phyloP scores from a whole-genome alignment of 2,797 vertebrate species.

The Lacerta agilis region DNA sequence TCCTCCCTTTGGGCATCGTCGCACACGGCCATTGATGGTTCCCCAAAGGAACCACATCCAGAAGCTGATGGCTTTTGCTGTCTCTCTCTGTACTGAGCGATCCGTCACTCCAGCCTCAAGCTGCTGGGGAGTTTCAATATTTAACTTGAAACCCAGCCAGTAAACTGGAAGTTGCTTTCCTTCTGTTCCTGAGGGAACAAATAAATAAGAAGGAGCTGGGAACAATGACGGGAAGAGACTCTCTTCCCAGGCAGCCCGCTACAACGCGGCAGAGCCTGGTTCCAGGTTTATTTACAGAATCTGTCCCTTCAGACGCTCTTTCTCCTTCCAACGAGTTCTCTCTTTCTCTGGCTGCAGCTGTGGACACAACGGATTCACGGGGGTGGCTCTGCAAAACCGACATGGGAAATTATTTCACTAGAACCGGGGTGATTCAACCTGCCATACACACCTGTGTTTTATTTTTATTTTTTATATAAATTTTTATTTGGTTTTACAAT shows the following conservation, averaged over 20 bases:
- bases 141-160: conserved; percentile 39
- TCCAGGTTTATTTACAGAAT: conserved; percentile 7
- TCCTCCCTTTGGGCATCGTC: not conserved
- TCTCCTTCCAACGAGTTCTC: not conserved
- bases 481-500: too few relatives aligned
- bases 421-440: not conserved
- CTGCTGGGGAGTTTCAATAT: conserved; percentile 22
- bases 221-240: conserved; percentile 1
- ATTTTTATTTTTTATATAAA: too few relatives aligned
- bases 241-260: conserved; percentile 24
- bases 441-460: too few relatives aligned
- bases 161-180: conserved; percentile 16
- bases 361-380: not conserved
- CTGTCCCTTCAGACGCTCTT: not conserved
- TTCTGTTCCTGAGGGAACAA: conserved; percentile 24
- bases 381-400: too few relatives aligned
- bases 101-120: conserved; percentile 1
- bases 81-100: not conserved
- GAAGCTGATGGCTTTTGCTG: not conserved
- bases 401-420: not conserved
- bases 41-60: not conserved
- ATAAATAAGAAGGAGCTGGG: conserved; percentile 29
- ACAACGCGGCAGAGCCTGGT: not conserved
- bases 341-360: not conserved
- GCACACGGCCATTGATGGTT: not conserved